phyloP scores from a whole-genome alignment of 2,113 vertebrate species.

The Labeo catla region DNA sequence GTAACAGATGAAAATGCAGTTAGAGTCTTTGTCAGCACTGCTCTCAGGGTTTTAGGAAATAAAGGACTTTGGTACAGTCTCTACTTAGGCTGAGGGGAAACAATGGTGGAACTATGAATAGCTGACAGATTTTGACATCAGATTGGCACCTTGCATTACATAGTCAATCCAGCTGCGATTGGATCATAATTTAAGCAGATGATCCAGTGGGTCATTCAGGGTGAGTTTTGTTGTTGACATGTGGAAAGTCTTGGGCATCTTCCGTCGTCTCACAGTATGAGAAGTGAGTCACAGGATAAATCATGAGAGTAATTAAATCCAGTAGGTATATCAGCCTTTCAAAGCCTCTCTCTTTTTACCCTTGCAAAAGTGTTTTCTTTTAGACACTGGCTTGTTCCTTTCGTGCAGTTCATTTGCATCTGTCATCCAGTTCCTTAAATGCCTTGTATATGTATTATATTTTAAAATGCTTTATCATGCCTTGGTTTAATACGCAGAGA shows the following conservation, averaged over 20 bases:
- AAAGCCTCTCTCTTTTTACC: background rate
- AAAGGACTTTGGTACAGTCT: slow-evolving; percentile 7
- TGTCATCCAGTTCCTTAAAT: background rate
- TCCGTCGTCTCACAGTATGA: slow-evolving; percentile 3
- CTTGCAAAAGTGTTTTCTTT: background rate
- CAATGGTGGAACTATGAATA: background rate
- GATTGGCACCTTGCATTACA: slow-evolving; percentile 15
- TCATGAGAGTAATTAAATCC: slow-evolving; percentile 26
- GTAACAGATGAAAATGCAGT: slow-evolving; percentile 51
- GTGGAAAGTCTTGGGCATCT: slow-evolving; percentile 25
- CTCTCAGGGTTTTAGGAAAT: background rate
- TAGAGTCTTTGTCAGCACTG: slow-evolving; percentile 23
- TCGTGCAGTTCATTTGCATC: background rate
- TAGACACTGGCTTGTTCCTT: background rate
- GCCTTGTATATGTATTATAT: background rate
- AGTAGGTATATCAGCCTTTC: slow-evolving; percentile 19
- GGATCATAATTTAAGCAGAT: slow-evolving; percentile 24
- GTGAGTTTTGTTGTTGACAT: slow-evolving; percentile 25
- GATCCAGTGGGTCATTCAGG: slow-evolving; percentile 21
- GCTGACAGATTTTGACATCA: slow-evolving; percentile 15
- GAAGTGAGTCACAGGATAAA: slow-evolving; percentile 29
- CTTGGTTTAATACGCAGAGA: too few species aligned
- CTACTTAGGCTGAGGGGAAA: background rate
- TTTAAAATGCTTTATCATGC: too few species aligned
- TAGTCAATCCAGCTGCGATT: slow-evolving; percentile 6